Conservation (phyloP, 2,113 vertebrate species). For the Dasyurus viverrinus region DNA sequence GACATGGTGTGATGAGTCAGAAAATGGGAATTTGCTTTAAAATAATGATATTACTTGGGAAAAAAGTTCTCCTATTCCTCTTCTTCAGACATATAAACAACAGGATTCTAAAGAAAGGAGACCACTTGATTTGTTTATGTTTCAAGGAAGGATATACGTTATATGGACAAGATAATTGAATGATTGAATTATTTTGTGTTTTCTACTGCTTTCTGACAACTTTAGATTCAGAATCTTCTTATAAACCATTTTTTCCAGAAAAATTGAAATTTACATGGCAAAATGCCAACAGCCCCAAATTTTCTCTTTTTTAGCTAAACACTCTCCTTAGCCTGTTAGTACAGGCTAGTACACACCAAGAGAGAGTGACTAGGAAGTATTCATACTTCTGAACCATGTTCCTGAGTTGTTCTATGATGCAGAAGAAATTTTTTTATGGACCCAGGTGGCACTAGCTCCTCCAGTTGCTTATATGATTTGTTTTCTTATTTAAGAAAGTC, state of each 20-base stretch:
- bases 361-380: neutral
- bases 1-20: neutral
- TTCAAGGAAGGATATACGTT: neutral
- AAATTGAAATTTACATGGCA: neutral
- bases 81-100: neutral
- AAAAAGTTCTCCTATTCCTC: neutral
- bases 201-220: neutral
- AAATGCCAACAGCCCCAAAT: slow-evolving; percentile 1
- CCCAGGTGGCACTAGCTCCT: neutral
- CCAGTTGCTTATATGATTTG: neutral
- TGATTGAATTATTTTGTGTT: slow-evolving; percentile 25
- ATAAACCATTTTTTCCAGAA: neutral
- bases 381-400: neutral
- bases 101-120: neutral
- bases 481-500: slow-evolving; percentile 23
- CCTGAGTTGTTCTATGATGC: neutral
- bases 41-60: neutral
- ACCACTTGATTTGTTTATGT: neutral
- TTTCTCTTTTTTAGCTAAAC: neutral
- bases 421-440: neutral
- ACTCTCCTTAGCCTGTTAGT: neutral
- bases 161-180: slow-evolving; percentile 1
- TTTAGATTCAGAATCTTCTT: neutral
- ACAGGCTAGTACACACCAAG: neutral
- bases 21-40: neutral